Conservation (phyloP, 2,888 invertebrate species). For the Lasioglossum villosulum region DNA sequence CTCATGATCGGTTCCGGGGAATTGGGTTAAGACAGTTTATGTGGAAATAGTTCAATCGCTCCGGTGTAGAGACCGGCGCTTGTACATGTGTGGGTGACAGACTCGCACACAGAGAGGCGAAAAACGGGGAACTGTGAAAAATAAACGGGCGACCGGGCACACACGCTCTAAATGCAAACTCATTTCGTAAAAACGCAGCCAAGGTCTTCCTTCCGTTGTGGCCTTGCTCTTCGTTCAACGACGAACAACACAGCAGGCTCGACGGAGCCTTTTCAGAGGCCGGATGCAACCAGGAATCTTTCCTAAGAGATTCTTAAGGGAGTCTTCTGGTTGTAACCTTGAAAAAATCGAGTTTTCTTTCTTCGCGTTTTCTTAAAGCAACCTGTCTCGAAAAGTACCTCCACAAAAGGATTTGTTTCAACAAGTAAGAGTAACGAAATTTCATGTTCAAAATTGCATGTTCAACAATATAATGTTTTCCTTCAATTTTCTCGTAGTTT, state of each 20-base stretch:
- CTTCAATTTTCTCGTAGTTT: no score
- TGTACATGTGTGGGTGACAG: slow-evolving; percentile 25
- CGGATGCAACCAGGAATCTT: neutral
- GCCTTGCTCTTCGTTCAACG: neutral
- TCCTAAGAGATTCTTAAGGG: neutral
- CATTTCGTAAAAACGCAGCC: slow-evolving; percentile 56
- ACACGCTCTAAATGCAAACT: slow-evolving; percentile 45
- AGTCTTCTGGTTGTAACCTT: neutral
- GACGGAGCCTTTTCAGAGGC: neutral
- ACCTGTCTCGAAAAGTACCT: neutral
- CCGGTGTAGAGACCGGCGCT: neutral
- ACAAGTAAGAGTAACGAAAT: neutral
- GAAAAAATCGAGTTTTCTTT: neutral
- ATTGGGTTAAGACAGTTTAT: slow-evolving; percentile 69
- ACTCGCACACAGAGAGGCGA: slow-evolving; percentile 12
- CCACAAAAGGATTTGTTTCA: neutral
- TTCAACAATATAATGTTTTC: neutral
- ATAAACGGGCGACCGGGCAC: slow-evolving; percentile 27
- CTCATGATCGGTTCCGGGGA: slow-evolving; percentile 62
- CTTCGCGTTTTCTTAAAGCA: neutral
- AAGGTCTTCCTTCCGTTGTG: slow-evolving; percentile 51
- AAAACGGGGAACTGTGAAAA: slow-evolving; percentile 29
- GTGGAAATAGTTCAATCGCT: slow-evolving; percentile 50
- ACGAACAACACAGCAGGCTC: neutral
- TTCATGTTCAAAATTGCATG: no score